These are phyloP conservation scores for Tryphoninae sp. DNA, from an alignment of 2,888 invertebrate species.

Conservation along the genomic window DNA sequence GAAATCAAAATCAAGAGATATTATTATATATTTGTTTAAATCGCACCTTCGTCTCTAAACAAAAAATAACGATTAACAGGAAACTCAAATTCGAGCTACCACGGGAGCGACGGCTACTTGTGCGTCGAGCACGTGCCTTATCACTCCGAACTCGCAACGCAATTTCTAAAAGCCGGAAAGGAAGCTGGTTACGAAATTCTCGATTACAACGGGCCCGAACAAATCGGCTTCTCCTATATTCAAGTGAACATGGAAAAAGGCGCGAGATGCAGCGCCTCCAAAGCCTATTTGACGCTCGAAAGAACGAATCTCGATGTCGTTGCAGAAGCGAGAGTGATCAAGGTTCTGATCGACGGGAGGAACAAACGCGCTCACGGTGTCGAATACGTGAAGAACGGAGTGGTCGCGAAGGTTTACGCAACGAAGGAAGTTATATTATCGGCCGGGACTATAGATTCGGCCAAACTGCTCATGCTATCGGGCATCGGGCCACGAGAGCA, in stretches of 20 bases:
- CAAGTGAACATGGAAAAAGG: slow-evolving; percentile 83
- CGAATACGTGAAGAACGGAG: slow-evolving; percentile 83
- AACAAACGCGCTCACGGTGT: slow-evolving; percentile 77
- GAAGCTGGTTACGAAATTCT: slow-evolving; percentile 78
- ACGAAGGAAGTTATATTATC: slow-evolving; percentile 85
- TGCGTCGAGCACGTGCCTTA: slow-evolving; percentile 79
- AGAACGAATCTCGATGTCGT: slow-evolving; percentile 77
- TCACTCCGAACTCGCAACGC: slow-evolving; percentile 77
- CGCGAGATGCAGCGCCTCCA: slow-evolving; percentile 82
- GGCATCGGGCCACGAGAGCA: slow-evolving; percentile 86
- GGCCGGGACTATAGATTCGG: slow-evolving; percentile 90
- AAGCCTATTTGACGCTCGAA: slow-evolving; percentile 83
- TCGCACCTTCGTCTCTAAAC: neutral
- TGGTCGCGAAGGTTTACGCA: slow-evolving; percentile 83
- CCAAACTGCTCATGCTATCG: slow-evolving; percentile 88
- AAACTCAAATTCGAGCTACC: slow-evolving; percentile 82
- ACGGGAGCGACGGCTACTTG: slow-evolving; percentile 78
- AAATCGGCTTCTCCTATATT: slow-evolving; percentile 83
- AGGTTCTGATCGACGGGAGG: slow-evolving; percentile 72
- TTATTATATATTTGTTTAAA: too few relatives aligned
- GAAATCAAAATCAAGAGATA: neutral
- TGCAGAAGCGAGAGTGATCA: slow-evolving; percentile 74
- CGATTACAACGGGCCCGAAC: slow-evolving; percentile 81
- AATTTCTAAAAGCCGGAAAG: slow-evolving; percentile 78
- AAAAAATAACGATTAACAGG: slow-evolving; percentile 80